Evolutionary conservation across 2,797 vertebrate species (phyloP), one percentile per base, ranked within the genome.

Genomic region (Dendrocincla tyrannina): DNA sequence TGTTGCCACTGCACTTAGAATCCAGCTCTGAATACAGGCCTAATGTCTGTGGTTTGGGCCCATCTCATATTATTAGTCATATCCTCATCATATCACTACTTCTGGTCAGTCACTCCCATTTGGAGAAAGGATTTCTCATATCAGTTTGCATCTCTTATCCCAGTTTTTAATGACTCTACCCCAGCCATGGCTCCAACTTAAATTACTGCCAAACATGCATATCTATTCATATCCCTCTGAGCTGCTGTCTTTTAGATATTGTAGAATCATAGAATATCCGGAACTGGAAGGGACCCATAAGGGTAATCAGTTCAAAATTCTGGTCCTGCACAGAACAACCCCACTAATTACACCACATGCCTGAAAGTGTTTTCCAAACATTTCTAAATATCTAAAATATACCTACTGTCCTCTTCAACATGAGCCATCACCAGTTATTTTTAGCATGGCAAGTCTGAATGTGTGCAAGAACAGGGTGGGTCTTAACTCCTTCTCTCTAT

Each of bases 41-140:
- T 60, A 53, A 85, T 41, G 30, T 30, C 52, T 95, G 89, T 90
- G 96, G 83, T 90, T 95, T 94, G 88, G 80, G 41, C 19, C n/a
- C 49, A 67, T 90, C 83, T 87, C 47, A 50, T 33, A 3, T 64
- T 91, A 79, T 97, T 91, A 87, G 52, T 74, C 80, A 90, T 93
- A 70, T 88, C 76, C 70, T 94, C 85, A 64, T 91, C 63, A 27
- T 74, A 62, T 82, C 85, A 49, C 44, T 91, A 6, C 32, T 81
- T 89, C 70, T 93, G 70, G 89, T 67, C 80, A 73, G 59, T 69
- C 87, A 76, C 39, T 89, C 83, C 33, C 52, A 58, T 84, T 79
- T 86, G 60, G 63, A 95, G 41, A 88, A 82, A 50, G 56, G 44
- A 56, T 88, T 94, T 84, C 83, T 93, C 13, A 3, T 60, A 79